Conservation (phyloP, 2,797 vertebrate species). For the Chloroceryle amazona region DNA sequence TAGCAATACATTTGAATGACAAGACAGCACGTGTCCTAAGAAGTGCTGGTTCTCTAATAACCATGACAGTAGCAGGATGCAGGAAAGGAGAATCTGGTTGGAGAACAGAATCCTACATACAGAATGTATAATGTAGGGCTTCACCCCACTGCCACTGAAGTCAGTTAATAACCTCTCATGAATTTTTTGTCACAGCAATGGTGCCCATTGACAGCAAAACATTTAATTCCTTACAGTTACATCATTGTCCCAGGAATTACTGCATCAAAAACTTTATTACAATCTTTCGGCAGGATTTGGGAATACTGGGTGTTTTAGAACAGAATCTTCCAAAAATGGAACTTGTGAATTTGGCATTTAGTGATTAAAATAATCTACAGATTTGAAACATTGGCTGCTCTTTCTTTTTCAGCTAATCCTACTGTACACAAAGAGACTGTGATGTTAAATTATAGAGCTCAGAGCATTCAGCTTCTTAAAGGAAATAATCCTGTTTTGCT, state of each 20-base stretch:
- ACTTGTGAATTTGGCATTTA: background rate
- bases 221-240: background rate
- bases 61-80: background rate
- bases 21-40: fast-evolving
- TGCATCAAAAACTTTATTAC: background rate
- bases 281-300: background rate
- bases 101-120: background rate
- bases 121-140: background rate
- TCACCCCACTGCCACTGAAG: background rate
- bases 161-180: background rate
- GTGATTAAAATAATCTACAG: background rate
- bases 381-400: background rate
- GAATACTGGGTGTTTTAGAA: background rate
- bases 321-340: background rate
- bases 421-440: background rate
- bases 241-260: background rate
- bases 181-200: background rate
- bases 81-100: background rate
- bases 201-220: background rate
- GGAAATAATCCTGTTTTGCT: background rate
- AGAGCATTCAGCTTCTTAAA: background rate
- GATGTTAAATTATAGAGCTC: background rate
- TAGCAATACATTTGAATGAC: background rate
- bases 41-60: background rate
- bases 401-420: background rate